Evolutionary conservation across 2,797 vertebrate species (phyloP), one percentile per base, ranked within the genome.

Genomic region (Eleutherodactylus coqui): DNA sequence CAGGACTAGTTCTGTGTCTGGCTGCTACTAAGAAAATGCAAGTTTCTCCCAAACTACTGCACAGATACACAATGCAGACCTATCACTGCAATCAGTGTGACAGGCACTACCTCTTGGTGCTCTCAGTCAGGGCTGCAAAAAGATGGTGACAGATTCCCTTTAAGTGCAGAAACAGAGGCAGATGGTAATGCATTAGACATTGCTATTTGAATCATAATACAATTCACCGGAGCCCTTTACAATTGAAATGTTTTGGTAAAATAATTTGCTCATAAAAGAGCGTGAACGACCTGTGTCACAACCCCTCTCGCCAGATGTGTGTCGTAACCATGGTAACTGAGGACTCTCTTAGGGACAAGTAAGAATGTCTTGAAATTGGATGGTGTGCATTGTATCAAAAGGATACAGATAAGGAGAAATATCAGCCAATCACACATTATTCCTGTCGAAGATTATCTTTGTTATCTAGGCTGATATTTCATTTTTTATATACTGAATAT

Each of bases 181-280:
- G 38, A 73, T 73, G 24, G 16, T 16, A n/a, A 8, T 45, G n/a
- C 43, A 73, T 73, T 43, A 73, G 8, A 70, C 27, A 29, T 13
- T 27, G 24, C 13, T n/a, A 27, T 73, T 41, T 27, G 24, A 73
- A 45, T 43, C 41, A 73, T 45, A 43, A 73, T 45, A 73, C 11
- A 14, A 73, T n/a, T 45, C 41, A 14, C 41, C 17, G 11, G 38
- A 73, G 24, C 38, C 5, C 70, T 45, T 73, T 27, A 45, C 38
- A 73, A 27, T 43, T 73, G 70, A 73, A 73, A 73, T 73, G 70
- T 73, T 73, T 73, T 73, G 70, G 70, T 43, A 73, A 43, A 73
- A 73, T 73, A 73, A 70, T 70, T 70, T 70, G 70, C 38, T 45
- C n/a, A 73, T 27, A 13, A 73, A 72, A 72, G 69, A 43, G 38